These are phyloP conservation scores for Cloeon dipterum DNA, from an alignment of 2,888 invertebrate genomes.

Conservation along the genomic window DNA sequence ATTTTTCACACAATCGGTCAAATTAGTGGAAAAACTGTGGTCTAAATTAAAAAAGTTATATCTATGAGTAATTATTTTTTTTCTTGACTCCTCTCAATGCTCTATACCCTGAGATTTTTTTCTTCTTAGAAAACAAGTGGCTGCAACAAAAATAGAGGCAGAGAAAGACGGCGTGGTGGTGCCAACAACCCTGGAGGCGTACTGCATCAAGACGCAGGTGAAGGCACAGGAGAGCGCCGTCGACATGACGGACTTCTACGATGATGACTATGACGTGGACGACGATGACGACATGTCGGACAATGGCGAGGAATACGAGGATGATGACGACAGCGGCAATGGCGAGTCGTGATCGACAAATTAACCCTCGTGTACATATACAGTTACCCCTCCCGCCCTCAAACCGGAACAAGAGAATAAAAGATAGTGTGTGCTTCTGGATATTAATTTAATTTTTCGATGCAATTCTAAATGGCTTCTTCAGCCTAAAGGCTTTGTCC, in stretches of 20 bases:
- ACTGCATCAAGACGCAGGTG: slow-evolving; percentile 75
- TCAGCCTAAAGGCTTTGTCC: too few relatives aligned
- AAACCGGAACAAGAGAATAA: too few relatives aligned
- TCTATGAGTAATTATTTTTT: too few relatives aligned
- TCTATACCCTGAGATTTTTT: too few relatives aligned
- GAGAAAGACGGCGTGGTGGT: slow-evolving; percentile 92
- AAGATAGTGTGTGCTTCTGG: too few relatives aligned
- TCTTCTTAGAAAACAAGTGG: slow-evolving; percentile 98
- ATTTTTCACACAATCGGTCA: too few relatives aligned
- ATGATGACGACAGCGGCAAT: slow-evolving; percentile 77
- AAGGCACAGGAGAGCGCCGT: slow-evolving; percentile 61
- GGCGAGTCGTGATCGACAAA: slow-evolving; percentile 75
- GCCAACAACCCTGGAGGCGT: slow-evolving; percentile 93
- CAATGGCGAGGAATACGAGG: slow-evolving; percentile 41
- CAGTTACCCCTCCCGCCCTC: too few relatives aligned
- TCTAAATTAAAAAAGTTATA: too few relatives aligned
- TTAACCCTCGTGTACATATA: slow-evolving; percentile 3
- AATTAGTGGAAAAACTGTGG: too few relatives aligned
- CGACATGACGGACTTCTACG: slow-evolving; percentile 91
- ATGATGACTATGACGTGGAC: slow-evolving; percentile 74
- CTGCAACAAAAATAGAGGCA: slow-evolving; percentile 83
- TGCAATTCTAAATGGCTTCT: too few relatives aligned
- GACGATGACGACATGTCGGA: slow-evolving; percentile 18
- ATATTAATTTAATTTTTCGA: too few relatives aligned
- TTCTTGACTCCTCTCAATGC: too few relatives aligned